Percentiles rank a stretch among this genome's conserved stretches.
Evolutionary conservation across 1,140 invertebrate genomes (phyloP).

Genomic region (Liolophura sinensis): DNA sequence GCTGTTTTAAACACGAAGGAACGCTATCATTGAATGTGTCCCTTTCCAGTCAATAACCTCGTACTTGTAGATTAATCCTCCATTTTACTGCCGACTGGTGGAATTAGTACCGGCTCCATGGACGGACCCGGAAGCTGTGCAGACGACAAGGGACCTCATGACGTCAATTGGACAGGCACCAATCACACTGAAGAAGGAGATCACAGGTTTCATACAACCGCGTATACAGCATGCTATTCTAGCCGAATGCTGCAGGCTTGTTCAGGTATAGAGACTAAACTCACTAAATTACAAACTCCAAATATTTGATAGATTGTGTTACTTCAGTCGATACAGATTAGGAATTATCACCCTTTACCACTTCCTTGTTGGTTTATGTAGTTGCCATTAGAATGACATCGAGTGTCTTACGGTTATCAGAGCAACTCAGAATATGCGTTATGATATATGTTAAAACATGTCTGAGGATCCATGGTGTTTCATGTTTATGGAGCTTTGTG

Average conservation of each 20-base stretch:
- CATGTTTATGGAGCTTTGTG: too few species aligned
- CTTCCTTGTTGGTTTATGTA: too few species aligned
- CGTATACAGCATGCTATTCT: constrained; percentile 95
- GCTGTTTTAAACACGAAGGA: background rate
- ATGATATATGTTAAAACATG: too few species aligned
- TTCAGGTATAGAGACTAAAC: constrained; percentile 58
- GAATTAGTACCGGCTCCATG: constrained; percentile 93
- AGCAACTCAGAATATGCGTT: too few species aligned
- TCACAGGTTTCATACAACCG: constrained; percentile 91
- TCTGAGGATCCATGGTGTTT: too few species aligned
- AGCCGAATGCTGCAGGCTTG: constrained; percentile 89
- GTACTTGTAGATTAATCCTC: constrained; percentile 79
- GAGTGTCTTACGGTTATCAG: too few species aligned
- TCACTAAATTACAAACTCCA: background rate
- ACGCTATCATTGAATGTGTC: background rate
- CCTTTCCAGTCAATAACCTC: background rate
- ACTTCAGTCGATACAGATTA: too few species aligned
- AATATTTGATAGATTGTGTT: too few species aligned
- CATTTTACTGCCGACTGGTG: constrained; percentile 91
- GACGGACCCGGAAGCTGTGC: constrained; percentile 71
- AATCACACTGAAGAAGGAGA: constrained; percentile 80
- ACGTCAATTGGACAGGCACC: constrained; percentile 87
- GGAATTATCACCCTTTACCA: too few species aligned
- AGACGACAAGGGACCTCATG: constrained; percentile 77
- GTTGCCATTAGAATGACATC: too few species aligned